These are phyloP conservation scores for Otolemur crassicaudatus DNA, from an alignment of 2,797 vertebrate genomes.

Conservation along the genomic window DNA sequence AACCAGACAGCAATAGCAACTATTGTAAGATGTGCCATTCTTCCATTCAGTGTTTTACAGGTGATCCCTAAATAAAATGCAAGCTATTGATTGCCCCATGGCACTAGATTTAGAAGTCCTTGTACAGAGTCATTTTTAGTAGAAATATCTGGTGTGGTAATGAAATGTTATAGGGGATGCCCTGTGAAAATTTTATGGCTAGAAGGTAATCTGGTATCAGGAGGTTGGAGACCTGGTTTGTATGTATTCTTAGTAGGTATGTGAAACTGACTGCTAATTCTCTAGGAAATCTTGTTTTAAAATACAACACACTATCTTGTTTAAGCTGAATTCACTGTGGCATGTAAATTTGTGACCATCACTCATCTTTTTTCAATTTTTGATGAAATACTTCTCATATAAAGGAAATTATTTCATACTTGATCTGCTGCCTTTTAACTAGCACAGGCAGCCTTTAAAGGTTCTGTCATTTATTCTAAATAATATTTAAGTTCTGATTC, in stretches of 20 bases:
- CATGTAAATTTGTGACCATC: neutral
- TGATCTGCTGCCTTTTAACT: conserved; percentile 6
- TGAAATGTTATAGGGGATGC: neutral
- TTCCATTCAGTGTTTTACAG: neutral
- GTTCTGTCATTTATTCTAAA: neutral
- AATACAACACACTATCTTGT: neutral
- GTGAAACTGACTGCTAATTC: neutral
- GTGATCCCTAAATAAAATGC: neutral
- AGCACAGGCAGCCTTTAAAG: neutral
- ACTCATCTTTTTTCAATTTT: neutral
- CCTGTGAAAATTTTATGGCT: neutral
- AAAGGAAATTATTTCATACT: neutral
- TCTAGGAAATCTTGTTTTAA: neutral
- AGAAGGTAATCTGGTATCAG: neutral
- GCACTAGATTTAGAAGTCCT: neutral
- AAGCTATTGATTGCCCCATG: neutral
- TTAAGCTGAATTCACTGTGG: neutral
- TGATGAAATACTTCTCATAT: neutral
- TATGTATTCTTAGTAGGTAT: conserved; percentile 1
- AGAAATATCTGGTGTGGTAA: neutral
- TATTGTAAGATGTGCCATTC: neutral
- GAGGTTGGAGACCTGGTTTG: neutral
- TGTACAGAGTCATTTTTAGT: neutral
- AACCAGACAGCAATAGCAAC: neutral
- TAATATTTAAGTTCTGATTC: neutral